Conservation (phyloP, 2,797 vertebrate species). For the Synanceia verrucosa region DNA sequence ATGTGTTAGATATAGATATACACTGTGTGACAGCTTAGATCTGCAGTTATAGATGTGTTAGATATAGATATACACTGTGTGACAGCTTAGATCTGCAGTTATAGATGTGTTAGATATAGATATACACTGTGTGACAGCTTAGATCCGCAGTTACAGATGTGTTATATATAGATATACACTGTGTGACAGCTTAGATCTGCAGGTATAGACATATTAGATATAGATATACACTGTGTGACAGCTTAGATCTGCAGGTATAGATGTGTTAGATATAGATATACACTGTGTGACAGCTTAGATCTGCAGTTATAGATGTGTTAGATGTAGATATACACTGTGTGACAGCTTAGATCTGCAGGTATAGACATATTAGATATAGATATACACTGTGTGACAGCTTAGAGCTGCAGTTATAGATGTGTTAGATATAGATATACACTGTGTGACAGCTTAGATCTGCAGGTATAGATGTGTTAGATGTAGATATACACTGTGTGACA, state of each 20-base stretch:
- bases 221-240: accelerated
- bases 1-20: not conserved
- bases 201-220: not conserved
- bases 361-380: not conserved
- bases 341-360: not conserved
- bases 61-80: no score
- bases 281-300: no score
- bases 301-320: no score
- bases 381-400: no score
- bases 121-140: no score
- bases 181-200: not conserved
- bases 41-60: no score
- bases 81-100: not conserved
- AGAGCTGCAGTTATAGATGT: no score
- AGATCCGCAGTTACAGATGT: slow-evolving; percentile 60
- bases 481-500: accelerated
- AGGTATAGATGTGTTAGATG: not conserved
- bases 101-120: not conserved
- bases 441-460: not conserved
- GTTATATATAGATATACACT: no score
- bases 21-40: no score
- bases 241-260: not conserved
- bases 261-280: not conserved
- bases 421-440: no score
- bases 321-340: no score